A percentile compares a stretch with the other conserved stretches of the same genome.
Conservation (phyloP, 2,888 invertebrate species). For the Heliconius ethilla region DNA sequence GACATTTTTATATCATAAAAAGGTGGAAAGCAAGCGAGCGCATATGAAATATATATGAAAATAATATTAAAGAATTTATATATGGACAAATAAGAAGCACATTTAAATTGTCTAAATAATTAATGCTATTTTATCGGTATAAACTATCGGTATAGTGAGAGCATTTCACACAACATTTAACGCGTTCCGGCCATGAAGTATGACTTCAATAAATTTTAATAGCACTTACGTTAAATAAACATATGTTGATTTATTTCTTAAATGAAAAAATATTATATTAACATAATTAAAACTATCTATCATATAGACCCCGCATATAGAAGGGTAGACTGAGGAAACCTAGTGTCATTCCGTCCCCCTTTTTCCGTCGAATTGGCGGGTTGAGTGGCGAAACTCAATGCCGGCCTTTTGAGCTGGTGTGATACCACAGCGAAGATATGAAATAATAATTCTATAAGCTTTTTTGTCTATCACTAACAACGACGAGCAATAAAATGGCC, state of each 20-base stretch:
- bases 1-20: not conserved
- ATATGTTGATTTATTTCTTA: not conserved
- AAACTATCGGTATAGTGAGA: not conserved
- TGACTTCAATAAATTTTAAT: not conserved
- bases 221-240: not conserved
- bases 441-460: too few relatives aligned
- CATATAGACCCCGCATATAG: too few relatives aligned
- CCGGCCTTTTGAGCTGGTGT: too few relatives aligned
- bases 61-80: not conserved
- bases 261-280: not conserved
- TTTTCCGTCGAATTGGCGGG: too few relatives aligned
- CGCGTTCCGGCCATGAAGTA: not conserved
- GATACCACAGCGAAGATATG: too few relatives aligned
- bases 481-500: not conserved
- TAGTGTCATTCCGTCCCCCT: too few relatives aligned
- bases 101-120: not conserved
- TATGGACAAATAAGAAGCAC: not conserved
- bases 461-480: not conserved
- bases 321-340: too few relatives aligned
- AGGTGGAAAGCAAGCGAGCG: not conserved
- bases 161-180: constrained; percentile 12
- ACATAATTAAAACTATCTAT: not conserved
- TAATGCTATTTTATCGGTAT: not conserved
- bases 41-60: not conserved
- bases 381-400: too few relatives aligned